phyloP scores from a whole-genome alignment of 1,140 invertebrate genomes.

The Pseudomyrmex sp. region DNA sequence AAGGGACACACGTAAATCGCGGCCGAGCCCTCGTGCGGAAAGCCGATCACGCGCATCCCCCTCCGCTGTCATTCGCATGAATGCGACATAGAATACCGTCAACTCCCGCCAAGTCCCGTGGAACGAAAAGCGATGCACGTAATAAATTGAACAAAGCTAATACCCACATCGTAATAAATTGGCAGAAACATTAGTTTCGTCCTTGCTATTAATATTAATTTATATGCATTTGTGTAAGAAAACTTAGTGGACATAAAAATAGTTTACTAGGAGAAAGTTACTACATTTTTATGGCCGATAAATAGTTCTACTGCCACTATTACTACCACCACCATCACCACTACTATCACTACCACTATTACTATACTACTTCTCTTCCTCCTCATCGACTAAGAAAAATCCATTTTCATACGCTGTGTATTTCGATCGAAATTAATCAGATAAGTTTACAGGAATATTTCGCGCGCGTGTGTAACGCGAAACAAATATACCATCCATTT shows the following conservation, averaged over 20 bases:
- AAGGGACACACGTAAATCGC: constrained; percentile 51
- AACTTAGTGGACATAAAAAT: too few species aligned
- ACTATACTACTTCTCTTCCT: too few species aligned
- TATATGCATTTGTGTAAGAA: neutral
- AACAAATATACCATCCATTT: constrained; percentile 10
- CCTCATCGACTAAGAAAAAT: neutral
- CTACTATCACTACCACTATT: too few species aligned
- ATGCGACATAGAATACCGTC: constrained; percentile 13
- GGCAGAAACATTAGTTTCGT: neutral
- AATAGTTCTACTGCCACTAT: too few species aligned
- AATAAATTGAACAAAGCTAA: neutral
- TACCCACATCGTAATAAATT: neutral
- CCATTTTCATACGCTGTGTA: neutral
- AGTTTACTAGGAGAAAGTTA: too few species aligned
- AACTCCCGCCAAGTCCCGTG: neutral
- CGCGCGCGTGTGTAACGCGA: neutral
- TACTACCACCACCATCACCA: too few species aligned
- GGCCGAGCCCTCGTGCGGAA: constrained; percentile 23
- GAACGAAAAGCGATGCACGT: neutral
- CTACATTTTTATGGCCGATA: too few species aligned
- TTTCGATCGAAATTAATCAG: neutral
- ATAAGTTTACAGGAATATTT: neutral
- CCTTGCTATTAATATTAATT: neutral
- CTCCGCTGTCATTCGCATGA: constrained; percentile 16
- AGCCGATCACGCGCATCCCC: constrained; percentile 25